These are phyloP conservation scores for Zoanthus sociatus DNA, from an alignment of 92 coral and sea anemone genomes.

Conservation along the genomic window DNA sequence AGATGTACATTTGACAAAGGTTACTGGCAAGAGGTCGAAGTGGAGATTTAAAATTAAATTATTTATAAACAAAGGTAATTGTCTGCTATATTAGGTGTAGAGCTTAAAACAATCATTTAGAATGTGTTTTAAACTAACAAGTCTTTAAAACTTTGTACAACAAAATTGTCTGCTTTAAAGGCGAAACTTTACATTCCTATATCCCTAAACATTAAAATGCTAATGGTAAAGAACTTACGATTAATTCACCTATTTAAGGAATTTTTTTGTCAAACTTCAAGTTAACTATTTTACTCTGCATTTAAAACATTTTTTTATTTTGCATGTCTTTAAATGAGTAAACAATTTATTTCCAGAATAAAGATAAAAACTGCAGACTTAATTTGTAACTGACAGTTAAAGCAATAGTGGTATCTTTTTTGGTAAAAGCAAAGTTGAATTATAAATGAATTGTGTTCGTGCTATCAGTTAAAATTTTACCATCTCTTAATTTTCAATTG, in stretches of 20 bases:
- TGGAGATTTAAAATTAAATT: slow-evolving; percentile 87
- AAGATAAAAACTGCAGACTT: background rate
- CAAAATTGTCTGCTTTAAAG: background rate
- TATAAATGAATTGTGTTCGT: too few species aligned
- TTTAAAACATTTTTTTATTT: background rate
- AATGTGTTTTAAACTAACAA: background rate
- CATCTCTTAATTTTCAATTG: background rate
- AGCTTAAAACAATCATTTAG: background rate
- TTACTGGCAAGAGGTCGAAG: slow-evolving; percentile 92
- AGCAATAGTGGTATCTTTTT: background rate
- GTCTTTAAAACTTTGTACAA: background rate
- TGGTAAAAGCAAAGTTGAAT: background rate
- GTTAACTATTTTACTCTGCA: background rate
- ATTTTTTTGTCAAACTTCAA: background rate
- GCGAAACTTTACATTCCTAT: background rate
- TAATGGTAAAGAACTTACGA: background rate
- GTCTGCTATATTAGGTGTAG: background rate
- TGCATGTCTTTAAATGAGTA: background rate
- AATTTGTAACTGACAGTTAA: background rate
- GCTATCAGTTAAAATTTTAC: too few species aligned
- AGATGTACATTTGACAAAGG: slow-evolving; percentile 89
- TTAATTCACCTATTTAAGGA: background rate
- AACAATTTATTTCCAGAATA: background rate
- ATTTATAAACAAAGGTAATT: slow-evolving; percentile 78
- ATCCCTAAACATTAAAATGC: background rate